These are phyloP conservation scores for Sinodicranocentrus sp. DNA, from an alignment of 2,888 invertebrate genomes.

Conservation along the genomic window DNA sequence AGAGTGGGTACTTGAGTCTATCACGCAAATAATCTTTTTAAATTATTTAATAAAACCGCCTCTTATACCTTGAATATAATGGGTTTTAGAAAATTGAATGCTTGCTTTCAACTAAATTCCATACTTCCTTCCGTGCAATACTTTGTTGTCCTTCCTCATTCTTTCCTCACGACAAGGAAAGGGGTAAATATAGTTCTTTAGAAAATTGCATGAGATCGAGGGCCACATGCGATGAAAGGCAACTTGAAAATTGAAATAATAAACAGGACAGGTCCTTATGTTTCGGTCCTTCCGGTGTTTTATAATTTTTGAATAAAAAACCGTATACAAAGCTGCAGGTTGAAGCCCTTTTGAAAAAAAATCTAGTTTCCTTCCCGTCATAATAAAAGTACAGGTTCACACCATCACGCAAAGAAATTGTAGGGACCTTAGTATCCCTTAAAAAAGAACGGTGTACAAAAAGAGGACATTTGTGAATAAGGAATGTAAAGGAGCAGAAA, in stretches of 20 bases:
- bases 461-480: too few species aligned
- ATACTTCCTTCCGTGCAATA: constrained; percentile 3
- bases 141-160: background rate
- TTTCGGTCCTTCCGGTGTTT: constrained; percentile 1
- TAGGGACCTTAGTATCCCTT: background rate
- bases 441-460: too few species aligned
- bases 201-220: background rate
- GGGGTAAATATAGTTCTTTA: background rate
- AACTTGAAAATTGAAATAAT: too few species aligned
- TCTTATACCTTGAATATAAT: background rate
- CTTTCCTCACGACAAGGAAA: too few species aligned
- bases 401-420: background rate
- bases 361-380: constrained; percentile 45
- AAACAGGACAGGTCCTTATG: constrained; percentile 1
- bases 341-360: constrained; percentile 1
- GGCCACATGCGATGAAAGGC: constrained; percentile 4
- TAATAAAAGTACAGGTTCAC: constrained; percentile 46
- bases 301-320: background rate
- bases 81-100: too few species aligned
- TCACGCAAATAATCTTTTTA: constrained; percentile 3
- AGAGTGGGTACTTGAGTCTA: constrained; percentile 16
- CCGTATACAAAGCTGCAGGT: background rate
- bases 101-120: constrained; percentile 4
- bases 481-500: too few species aligned
- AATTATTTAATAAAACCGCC: constrained; percentile 15